These are phyloP conservation scores for Callosobruchus maculatus DNA, from an alignment of 2,888 invertebrate genomes.

Conservation along the genomic window DNA sequence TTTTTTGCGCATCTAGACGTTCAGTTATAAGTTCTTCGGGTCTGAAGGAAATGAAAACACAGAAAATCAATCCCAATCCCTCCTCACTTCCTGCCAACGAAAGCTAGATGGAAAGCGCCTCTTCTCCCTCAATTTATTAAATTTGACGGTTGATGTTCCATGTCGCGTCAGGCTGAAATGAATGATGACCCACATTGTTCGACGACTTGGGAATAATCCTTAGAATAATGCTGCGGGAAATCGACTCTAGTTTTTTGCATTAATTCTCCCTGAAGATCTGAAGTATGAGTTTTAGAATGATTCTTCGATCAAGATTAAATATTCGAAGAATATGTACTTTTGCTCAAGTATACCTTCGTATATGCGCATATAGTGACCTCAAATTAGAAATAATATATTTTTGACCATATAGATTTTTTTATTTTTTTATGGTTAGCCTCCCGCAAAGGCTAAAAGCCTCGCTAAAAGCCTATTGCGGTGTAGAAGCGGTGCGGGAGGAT, in stretches of 20 bases:
- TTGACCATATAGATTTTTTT: no score
- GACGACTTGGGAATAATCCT: neutral
- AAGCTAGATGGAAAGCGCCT: neutral
- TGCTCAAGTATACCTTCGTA: no score
- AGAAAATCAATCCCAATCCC: neutral
- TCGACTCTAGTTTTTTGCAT: neutral
- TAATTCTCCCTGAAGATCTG: no score
- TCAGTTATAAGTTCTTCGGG: neutral
- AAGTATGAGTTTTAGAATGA: no score
- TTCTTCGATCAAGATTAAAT: no score
- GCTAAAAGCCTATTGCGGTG: no score
- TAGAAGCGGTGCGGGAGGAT: no score
- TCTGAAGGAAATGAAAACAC: neutral
- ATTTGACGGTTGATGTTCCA: neutral
- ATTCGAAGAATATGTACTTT: no score
- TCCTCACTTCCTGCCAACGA: neutral
- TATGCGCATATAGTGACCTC: no score
- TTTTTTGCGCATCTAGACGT: neutral
- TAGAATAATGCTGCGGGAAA: neutral
- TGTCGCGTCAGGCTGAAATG: neutral
- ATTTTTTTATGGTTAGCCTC: no score
- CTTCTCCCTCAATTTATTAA: neutral
- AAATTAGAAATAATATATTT: no score
- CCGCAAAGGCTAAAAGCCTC: no score
- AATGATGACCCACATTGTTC: neutral